phyloP scores from a whole-genome alignment of 2,113 vertebrate genomes.

The Sorex araneus region DNA sequence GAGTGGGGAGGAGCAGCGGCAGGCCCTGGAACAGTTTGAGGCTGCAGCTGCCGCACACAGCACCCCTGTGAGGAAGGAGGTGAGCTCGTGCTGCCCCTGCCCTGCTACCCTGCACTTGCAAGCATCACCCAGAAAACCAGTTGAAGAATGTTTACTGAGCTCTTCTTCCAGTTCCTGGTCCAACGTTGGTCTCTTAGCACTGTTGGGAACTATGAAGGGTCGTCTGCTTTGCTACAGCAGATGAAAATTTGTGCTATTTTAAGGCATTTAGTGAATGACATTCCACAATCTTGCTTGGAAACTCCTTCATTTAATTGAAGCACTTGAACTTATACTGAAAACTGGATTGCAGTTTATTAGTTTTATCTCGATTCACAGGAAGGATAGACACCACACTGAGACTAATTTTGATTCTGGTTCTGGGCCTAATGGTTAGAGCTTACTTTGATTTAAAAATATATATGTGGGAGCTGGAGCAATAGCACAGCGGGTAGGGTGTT shows the following conservation, averaged over 20 bases:
- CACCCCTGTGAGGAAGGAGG: constrained; percentile 92
- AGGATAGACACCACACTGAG: neutral
- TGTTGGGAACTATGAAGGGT: neutral
- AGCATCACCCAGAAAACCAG: neutral
- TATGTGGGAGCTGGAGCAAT: too few relatives aligned
- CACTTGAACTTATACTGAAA: constrained; percentile 1
- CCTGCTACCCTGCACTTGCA: neutral
- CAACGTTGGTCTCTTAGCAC: neutral
- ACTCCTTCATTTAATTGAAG: constrained; percentile 31
- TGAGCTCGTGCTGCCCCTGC: neutral
- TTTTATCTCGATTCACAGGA: neutral
- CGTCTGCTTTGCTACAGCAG: neutral
- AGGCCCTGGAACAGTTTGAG: constrained; percentile 89
- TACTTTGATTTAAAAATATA: too few relatives aligned
- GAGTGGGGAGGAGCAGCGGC: constrained; percentile 85
- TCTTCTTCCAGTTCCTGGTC: neutral
- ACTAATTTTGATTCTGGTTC: neutral
- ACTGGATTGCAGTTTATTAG: neutral
- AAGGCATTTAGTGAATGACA: neutral
- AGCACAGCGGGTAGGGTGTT: too few relatives aligned
- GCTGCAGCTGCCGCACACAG: constrained; percentile 92
- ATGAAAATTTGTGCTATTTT: neutral
- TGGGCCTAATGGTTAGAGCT: neutral
- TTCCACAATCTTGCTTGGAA: neutral
- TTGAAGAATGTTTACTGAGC: neutral